A percentile compares a stretch with the other conserved stretches of the same genome.
phyloP scores from a whole-genome alignment of 2,797 vertebrate species.

The Bufotes viridis region DNA sequence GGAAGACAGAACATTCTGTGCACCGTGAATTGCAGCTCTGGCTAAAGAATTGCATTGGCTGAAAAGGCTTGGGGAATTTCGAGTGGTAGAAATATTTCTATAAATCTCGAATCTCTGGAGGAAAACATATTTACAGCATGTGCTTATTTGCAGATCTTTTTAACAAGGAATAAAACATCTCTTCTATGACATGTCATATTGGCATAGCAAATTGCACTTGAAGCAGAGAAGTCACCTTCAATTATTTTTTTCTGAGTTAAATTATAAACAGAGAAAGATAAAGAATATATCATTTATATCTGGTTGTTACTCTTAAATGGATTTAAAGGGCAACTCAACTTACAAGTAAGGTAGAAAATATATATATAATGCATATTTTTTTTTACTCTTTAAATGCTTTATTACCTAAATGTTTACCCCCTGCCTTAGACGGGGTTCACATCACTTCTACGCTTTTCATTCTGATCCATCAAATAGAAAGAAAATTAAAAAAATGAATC shows the following conservation, averaged over 20 bases:
- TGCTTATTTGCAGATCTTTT: slow-evolving; percentile 39
- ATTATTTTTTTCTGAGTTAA: neutral
- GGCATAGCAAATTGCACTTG: neutral
- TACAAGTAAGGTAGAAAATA: too few species aligned
- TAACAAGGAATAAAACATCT: slow-evolving; percentile 42
- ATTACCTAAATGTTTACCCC: too few species aligned
- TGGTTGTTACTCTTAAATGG: neutral
- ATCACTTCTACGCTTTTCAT: too few species aligned
- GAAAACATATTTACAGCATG: slow-evolving; percentile 11
- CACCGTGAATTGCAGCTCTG: slow-evolving; percentile 5
- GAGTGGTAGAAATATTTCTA: slow-evolving; percentile 32
- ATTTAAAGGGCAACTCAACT: neutral
- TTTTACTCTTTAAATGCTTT: too few species aligned
- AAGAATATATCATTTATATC: neutral
- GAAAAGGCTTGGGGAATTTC: slow-evolving; percentile 36
- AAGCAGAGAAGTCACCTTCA: neutral
- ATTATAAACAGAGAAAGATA: neutral
- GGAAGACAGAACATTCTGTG: slow-evolving; percentile 26
- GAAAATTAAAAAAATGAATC: too few species aligned
- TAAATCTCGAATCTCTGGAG: slow-evolving; percentile 35
- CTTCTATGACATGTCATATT: slow-evolving; percentile 5
- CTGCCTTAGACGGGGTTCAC: too few species aligned
- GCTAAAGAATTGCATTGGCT: slow-evolving; percentile 16
- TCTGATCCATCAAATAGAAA: too few species aligned
- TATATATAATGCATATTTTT: too few species aligned